Conservation (phyloP, 2,797 vertebrate species). For the Trachurus trachurus region DNA sequence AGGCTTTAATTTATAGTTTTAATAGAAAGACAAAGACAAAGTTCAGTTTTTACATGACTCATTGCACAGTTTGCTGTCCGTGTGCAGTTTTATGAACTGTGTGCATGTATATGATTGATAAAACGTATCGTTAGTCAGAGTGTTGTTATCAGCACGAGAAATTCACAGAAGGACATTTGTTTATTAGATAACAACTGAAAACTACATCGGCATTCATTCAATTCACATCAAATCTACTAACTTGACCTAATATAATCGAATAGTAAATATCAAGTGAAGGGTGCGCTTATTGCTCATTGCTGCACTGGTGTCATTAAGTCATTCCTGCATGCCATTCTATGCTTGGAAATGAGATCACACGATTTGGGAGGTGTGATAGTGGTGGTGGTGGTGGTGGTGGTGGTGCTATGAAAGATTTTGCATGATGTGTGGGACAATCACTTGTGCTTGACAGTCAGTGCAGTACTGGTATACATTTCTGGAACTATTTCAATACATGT, state of each 20-base stretch:
- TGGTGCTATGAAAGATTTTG: conserved; percentile 8
- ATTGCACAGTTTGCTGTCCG: neutral
- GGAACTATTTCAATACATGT: conserved; percentile 28
- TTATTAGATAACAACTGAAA: conserved; percentile 49
- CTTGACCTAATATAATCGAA: neutral
- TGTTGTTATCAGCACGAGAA: conserved; percentile 17
- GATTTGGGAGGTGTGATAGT: neutral
- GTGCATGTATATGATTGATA: conserved; percentile 42
- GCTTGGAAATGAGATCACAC: conserved; percentile 54
- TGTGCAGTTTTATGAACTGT: conserved; percentile 31
- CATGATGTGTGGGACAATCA: conserved; percentile 20
- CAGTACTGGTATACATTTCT: neutral
- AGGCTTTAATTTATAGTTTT: neutral
- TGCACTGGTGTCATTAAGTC: conserved; percentile 22
- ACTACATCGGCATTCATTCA: neutral
- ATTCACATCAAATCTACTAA: neutral
- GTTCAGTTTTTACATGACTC: conserved; percentile 41
- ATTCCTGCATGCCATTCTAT: conserved; percentile 23
- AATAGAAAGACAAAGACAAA: conserved; percentile 4
- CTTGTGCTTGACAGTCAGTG: neutral
- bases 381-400: neutral
- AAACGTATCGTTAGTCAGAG: conserved; percentile 16
- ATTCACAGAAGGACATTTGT: conserved; percentile 9
- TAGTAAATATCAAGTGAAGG: conserved; percentile 8
- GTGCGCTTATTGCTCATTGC: conserved; percentile 18